Base-by-base conservation (phyloP, 2,797 vertebrate species). In the Cyclopterus lumpus region DNA sequence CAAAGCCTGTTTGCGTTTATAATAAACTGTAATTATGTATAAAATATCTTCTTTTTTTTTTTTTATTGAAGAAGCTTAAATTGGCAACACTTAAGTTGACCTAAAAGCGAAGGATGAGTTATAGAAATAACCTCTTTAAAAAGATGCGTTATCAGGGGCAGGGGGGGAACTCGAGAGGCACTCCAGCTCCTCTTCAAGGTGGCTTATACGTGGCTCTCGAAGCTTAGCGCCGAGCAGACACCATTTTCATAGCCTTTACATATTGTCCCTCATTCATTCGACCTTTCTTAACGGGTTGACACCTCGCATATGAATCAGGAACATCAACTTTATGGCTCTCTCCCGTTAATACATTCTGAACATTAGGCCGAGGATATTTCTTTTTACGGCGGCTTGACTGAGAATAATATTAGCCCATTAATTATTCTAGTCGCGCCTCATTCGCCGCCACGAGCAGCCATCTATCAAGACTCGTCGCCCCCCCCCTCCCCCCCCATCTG, bases 261-360 rank as follows among this genome's bases (percentile, higher is more conserved):
- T 77, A 85, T 59, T 53, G 79, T 75, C 80, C 80, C 83, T n/a
- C 73, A 82, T 90, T 87, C 79, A 84, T 73, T 68, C 38, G 73
- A 89, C 85, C 85, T 83, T 74, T 86, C 87, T 80, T 67, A 67
- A 76, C 36, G 63, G 80, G 77, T 67, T 68, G 86, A 88, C 82
- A 88, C 68, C 73, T 69, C 18, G 66, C 72, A 79, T 81, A 89
- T 86, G 73, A 92, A 90, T 91, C 75, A 87, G 4, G 54, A 48
- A 71, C 80, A 66, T 79, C 72, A 82, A 75, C 77, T 83, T 90
- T 77, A 88, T 66, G 68, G 77, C 78, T 71, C 72, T 75, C 75
- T 87, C 79, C 75, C 77, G 70, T 67, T 85, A 86, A 88, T 86
- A 82, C 80, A 88, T 85, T 83, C 73, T 73, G 59, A 82, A 85